phyloP scores from a whole-genome alignment of 37 sponge, comb jelly and placozoan genomes.

The Chondrilla cf. caribensis region DNA sequence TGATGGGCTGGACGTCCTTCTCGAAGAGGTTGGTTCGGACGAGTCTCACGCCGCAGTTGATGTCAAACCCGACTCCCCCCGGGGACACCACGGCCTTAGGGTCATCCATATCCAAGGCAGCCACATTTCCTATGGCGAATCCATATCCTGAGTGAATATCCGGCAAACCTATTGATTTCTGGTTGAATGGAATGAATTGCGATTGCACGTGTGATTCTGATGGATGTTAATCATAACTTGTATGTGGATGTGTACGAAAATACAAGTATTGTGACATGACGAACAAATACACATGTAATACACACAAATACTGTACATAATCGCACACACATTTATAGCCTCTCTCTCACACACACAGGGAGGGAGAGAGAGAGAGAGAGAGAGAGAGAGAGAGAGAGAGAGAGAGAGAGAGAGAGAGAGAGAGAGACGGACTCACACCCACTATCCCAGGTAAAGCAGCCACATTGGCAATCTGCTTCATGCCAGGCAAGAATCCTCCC shows the following conservation, averaged over 20 bases:
- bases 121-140: slow-evolving; percentile 99
- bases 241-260: too few species aligned
- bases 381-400: too few species aligned
- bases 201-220: too few species aligned
- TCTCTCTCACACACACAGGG: too few species aligned
- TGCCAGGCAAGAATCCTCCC: slow-evolving; percentile 97
- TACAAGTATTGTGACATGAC: too few species aligned
- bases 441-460: slow-evolving; percentile 97
- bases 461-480: slow-evolving; percentile 98
- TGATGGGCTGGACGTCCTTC: slow-evolving; percentile 87
- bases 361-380: too few species aligned
- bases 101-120: slow-evolving; percentile 91
- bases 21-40: slow-evolving; percentile 90
- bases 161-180: slow-evolving; percentile 92
- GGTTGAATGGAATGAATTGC: slow-evolving; percentile 10
- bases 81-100: slow-evolving; percentile 94
- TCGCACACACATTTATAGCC: too few species aligned
- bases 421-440: slow-evolving; percentile 70
- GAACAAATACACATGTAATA: too few species aligned
- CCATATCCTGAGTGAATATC: slow-evolving; percentile 99
- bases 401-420: too few species aligned
- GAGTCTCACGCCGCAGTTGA: slow-evolving; percentile 97
- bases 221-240: too few species aligned
- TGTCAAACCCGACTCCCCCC: slow-evolving; percentile 99
- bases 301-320: too few species aligned